A percentile compares a stretch with the other conserved stretches of the same genome.
Evolutionary conservation across 2,888 invertebrate genomes (phyloP).

Genomic region (Leuctra nigra): DNA sequence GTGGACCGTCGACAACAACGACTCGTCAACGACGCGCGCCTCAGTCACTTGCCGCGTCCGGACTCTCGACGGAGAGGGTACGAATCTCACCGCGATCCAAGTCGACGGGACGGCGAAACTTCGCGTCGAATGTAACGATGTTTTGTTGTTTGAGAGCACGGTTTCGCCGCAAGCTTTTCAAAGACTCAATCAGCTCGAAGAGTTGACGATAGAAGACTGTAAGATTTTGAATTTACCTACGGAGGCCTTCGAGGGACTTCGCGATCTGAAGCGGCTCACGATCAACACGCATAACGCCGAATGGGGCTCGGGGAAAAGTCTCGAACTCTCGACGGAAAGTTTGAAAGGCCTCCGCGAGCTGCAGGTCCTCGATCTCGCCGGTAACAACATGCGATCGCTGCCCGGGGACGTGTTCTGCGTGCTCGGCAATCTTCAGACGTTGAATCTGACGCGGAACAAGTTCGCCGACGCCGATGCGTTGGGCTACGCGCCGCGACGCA

Average conservation of each 20-base stretch:
- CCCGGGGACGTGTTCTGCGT: conserved; percentile 76
- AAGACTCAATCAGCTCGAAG: conserved; percentile 64
- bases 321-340: conserved; percentile 65
- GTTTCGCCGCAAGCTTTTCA: conserved; percentile 64
- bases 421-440: conserved; percentile 66
- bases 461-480: conserved; percentile 70
- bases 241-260: conserved; percentile 72
- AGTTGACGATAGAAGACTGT: conserved; percentile 69
- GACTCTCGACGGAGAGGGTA: conserved; percentile 61
- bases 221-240: conserved; percentile 70
- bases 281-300: conserved; percentile 74
- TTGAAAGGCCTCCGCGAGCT: conserved; percentile 73
- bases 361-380: conserved; percentile 69
- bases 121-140: conserved; percentile 69
- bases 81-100: conserved; percentile 54
- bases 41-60: conserved; percentile 62
- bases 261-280: conserved; percentile 68
- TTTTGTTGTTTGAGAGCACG: conserved; percentile 71
- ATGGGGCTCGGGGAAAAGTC: conserved; percentile 62
- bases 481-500: conserved; percentile 48
- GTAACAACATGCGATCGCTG: conserved; percentile 75
- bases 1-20: conserved; percentile 44
- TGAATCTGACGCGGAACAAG: conserved; percentile 81
- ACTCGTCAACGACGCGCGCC: conserved; percentile 42
- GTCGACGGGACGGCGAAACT: conserved; percentile 67